A percentile compares a stretch with the other conserved stretches of the same genome.
phyloP scores from a whole-genome alignment of 2,888 invertebrate species.

The Yponomeuta malinellus region DNA sequence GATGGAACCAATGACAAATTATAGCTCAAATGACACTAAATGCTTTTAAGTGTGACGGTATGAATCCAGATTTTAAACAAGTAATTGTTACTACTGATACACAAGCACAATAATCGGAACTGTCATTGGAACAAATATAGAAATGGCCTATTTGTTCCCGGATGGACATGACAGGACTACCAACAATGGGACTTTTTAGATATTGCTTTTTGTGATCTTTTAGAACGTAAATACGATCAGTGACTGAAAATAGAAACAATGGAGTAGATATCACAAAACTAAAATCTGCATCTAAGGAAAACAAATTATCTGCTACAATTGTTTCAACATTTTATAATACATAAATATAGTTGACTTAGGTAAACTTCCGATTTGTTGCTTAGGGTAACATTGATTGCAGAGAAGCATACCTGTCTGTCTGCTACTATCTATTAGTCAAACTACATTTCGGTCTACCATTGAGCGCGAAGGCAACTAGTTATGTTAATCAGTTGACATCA shows the following conservation, averaged over 20 bases:
- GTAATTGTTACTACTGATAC: conserved; percentile 28
- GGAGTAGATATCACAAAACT: too few relatives aligned
- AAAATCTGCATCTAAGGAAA: too few relatives aligned
- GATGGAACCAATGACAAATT: conserved; percentile 41
- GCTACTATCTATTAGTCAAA: neutral
- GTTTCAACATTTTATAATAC: too few relatives aligned
- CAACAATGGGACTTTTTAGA: neutral
- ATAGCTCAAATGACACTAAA: conserved; percentile 33
- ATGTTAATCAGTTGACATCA: conserved; percentile 46
- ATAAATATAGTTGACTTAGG: too few relatives aligned
- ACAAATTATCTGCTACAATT: too few relatives aligned
- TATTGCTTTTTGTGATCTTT: neutral
- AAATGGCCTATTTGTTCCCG: neutral
- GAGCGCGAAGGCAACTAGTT: conserved; percentile 41
- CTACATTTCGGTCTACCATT: conserved; percentile 18
- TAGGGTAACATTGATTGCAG: too few relatives aligned
- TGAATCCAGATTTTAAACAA: conserved; percentile 42
- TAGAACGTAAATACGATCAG: neutral
- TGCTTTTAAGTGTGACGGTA: conserved; percentile 45
- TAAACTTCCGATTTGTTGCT: too few relatives aligned
- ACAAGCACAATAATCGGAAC: neutral
- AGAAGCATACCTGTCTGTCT: too few relatives aligned
- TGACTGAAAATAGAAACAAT: neutral
- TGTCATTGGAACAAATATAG: neutral
- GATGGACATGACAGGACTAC: neutral